Percentiles rank a stretch among this genome's conserved stretches.
Evolutionary conservation across 2,888 invertebrate species (phyloP).

Genomic region (Lasioglossum oenotherae): DNA sequence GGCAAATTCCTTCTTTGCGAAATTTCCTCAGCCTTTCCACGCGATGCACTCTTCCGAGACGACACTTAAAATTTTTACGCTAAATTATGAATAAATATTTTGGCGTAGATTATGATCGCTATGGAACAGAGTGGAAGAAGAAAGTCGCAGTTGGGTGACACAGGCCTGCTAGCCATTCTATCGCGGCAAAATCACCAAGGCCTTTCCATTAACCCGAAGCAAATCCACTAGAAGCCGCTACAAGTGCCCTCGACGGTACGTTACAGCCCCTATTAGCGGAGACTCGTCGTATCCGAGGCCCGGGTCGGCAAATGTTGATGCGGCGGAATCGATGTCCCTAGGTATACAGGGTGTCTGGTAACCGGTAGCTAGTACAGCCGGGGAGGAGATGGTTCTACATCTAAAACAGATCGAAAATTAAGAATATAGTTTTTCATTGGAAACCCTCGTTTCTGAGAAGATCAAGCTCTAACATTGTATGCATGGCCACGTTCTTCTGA

Average conservation of each 20-base stretch:
- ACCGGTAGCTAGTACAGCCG: background rate
- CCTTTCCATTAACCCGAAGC: constrained; percentile 29
- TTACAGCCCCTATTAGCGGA: constrained; percentile 17
- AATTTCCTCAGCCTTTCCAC: background rate
- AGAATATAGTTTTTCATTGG: background rate
- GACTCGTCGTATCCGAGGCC: background rate
- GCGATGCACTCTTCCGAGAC: background rate
- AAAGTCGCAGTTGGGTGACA: background rate
- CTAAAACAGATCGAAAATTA: background rate
- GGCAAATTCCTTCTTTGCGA: background rate
- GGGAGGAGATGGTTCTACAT: background rate
- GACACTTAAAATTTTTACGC: background rate
- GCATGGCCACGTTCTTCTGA: background rate
- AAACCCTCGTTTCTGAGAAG: background rate
- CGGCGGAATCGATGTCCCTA: constrained; percentile 22
- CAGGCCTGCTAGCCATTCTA: background rate
- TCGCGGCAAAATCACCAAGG: constrained; percentile 18
- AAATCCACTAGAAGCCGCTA: constrained; percentile 5
- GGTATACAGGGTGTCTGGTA: background rate
- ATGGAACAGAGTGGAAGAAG: background rate
- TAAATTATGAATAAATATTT: background rate
- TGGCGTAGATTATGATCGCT: background rate
- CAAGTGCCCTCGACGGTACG: constrained; percentile 4
- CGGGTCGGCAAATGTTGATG: constrained; percentile 3
- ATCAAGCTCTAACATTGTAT: background rate